Conservation (phyloP, 2,113 vertebrate genomes). For the Sinocyclocheilus maitianheensis region DNA sequence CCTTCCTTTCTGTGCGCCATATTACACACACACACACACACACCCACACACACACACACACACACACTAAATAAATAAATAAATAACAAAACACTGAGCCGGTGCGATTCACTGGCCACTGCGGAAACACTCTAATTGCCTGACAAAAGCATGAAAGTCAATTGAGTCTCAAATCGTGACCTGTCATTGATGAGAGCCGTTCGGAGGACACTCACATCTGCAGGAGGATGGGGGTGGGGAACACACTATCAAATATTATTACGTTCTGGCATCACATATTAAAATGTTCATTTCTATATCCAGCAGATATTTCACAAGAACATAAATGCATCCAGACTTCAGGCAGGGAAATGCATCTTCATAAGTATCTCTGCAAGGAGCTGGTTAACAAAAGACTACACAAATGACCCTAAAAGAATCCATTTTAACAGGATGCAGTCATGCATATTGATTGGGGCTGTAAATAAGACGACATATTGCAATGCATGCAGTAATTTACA, state of each 20-base stretch:
- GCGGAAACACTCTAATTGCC: slow-evolving; percentile 15
- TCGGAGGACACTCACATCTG: slow-evolving; percentile 1
- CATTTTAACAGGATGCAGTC: not conserved
- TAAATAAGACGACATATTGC: not conserved
- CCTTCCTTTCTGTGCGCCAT: not conserved
- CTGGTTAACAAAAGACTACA: not conserved
- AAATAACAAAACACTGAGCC: not conserved
- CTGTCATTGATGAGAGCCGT: not conserved
- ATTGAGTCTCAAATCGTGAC: slow-evolving; percentile 14
- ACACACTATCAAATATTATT: not conserved
- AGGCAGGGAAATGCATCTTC: not conserved
- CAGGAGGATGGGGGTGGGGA: slow-evolving; percentile 16
- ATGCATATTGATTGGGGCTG: not conserved
- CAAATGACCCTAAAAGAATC: not conserved
- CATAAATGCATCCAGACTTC: not conserved
- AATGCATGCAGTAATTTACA: not conserved
- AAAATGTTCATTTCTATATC: not conserved
- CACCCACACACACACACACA: not conserved
- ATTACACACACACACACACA: not conserved
- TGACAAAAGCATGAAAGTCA: slow-evolving; percentile 36
- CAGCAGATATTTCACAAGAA: not conserved
- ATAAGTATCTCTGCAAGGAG: not conserved
- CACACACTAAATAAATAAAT: not conserved
- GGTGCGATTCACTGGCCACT: slow-evolving; percentile 8
- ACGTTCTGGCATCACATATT: not conserved